Evolutionary conservation across 1,140 invertebrate species (phyloP).

Genomic region (Zaprionus tsacasi): DNA sequence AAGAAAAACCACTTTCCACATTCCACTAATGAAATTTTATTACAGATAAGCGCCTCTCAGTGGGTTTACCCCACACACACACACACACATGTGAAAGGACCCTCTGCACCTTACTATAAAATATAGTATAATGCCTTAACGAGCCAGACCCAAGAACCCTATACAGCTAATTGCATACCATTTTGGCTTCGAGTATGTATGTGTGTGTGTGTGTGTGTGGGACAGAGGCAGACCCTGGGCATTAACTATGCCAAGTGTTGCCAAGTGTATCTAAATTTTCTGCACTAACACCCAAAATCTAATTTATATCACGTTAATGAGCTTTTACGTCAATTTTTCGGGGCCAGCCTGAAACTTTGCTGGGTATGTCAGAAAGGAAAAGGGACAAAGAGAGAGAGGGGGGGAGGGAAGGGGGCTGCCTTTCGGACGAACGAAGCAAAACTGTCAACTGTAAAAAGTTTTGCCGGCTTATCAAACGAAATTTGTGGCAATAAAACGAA

Average conservation of each 20-base stretch:
- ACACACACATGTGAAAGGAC: background rate
- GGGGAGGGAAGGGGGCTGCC: background rate
- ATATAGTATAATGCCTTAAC: constrained; percentile 40
- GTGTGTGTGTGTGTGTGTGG: background rate
- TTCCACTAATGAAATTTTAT: background rate
- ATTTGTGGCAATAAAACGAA: constrained; percentile 79
- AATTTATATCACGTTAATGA: constrained; percentile 83
- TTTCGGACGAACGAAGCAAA: constrained; percentile 37
- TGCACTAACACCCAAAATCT: constrained; percentile 77
- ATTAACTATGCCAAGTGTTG: constrained; percentile 62
- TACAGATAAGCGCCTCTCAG: constrained; percentile 2
- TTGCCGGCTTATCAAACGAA: constrained; percentile 73
- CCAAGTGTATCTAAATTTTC: constrained; percentile 66
- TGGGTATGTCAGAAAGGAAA: background rate
- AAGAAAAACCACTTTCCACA: background rate
- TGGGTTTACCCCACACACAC: background rate
- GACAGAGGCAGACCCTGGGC: constrained; percentile 11
- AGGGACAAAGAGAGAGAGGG: background rate
- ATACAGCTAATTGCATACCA: constrained; percentile 44
- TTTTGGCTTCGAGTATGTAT: constrained; percentile 26
- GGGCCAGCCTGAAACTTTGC: constrained; percentile 25
- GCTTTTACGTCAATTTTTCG: constrained; percentile 75
- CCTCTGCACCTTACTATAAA: constrained; percentile 12
- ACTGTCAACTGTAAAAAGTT: constrained; percentile 79
- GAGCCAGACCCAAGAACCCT: constrained; percentile 3